These are phyloP conservation scores for Entelurus aequoreus DNA, from an alignment of 2,113 vertebrate species.

Conservation along the genomic window DNA sequence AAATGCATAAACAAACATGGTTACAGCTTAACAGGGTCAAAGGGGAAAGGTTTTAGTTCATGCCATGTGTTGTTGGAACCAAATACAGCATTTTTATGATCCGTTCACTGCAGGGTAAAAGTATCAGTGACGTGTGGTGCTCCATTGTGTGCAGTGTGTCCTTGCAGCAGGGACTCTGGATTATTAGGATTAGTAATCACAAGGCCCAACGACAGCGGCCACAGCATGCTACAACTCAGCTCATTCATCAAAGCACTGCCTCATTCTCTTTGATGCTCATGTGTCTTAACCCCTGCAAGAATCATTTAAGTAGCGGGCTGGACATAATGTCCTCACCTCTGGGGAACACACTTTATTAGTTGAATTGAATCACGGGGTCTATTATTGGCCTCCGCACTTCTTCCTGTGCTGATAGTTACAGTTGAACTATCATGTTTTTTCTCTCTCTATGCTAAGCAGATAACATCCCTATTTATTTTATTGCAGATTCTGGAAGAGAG, in stretches of 20 bases:
- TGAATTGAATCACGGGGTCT: conserved; percentile 40
- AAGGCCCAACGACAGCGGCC: conserved; percentile 26
- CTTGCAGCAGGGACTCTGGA: conserved; percentile 36
- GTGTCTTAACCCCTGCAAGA: conserved; percentile 25
- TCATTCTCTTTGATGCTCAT: conserved; percentile 25
- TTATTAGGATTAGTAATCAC: conserved; percentile 58
- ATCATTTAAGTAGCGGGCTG: conserved; percentile 43
- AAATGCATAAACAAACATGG: background rate
- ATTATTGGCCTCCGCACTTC: conserved; percentile 26
- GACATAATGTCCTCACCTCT: conserved; percentile 38
- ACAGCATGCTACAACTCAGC: conserved; percentile 21
- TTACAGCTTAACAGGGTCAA: background rate
- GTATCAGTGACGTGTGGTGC: background rate
- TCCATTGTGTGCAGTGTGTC: conserved; percentile 32
- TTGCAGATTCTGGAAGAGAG: conserved; percentile 91
- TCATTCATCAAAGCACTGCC: conserved; percentile 45
- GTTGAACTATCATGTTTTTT: background rate
- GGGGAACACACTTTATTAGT: conserved; percentile 31
- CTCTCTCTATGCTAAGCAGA: background rate
- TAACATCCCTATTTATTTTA: conserved; percentile 9
- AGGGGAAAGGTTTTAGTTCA: conserved; percentile 2
- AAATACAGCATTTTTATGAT: conserved; percentile 1
- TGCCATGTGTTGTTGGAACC: conserved; percentile 12
- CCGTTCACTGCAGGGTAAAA: background rate
- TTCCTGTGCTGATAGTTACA: too few relatives aligned